These are phyloP conservation scores for Argyrosomus regius DNA, from an alignment of 2,797 vertebrate species.

Conservation along the genomic window DNA sequence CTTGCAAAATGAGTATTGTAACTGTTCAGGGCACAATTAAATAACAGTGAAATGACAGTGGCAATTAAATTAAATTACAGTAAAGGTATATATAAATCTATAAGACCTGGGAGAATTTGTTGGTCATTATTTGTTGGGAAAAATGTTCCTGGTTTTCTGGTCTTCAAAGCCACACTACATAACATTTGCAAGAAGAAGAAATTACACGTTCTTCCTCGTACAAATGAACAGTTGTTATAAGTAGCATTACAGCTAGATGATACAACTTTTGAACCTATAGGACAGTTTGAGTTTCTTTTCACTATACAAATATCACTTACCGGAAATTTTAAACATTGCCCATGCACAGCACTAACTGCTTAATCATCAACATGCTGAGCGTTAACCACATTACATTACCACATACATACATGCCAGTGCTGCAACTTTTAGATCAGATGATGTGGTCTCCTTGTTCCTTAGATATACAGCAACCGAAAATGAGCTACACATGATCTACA, in stretches of 20 bases:
- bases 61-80: background rate
- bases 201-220: background rate
- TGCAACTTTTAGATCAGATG: slow-evolving; percentile 8
- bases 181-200: background rate
- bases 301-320: background rate
- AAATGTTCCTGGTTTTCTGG: background rate
- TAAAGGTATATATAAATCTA: background rate
- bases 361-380: slow-evolving; percentile 6
- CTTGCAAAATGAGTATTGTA: slow-evolving; percentile 6
- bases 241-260: background rate
- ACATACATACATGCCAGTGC: background rate
- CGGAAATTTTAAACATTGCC: background rate
- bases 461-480: background rate
- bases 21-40: background rate
- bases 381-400: background rate
- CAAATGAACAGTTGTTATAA: background rate
- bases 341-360: background rate
- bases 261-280: background rate
- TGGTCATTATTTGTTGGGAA: background rate
- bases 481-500: background rate
- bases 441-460: slow-evolving; percentile 48
- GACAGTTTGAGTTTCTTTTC: background rate
- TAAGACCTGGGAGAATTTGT: background rate
- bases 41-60: background rate
- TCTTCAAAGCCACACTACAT: background rate